Percentiles rank a stretch among this genome's conserved stretches.
Evolutionary conservation across 2,888 invertebrate genomes (phyloP).

Genomic region (Cyrtodaria siliqua): DNA sequence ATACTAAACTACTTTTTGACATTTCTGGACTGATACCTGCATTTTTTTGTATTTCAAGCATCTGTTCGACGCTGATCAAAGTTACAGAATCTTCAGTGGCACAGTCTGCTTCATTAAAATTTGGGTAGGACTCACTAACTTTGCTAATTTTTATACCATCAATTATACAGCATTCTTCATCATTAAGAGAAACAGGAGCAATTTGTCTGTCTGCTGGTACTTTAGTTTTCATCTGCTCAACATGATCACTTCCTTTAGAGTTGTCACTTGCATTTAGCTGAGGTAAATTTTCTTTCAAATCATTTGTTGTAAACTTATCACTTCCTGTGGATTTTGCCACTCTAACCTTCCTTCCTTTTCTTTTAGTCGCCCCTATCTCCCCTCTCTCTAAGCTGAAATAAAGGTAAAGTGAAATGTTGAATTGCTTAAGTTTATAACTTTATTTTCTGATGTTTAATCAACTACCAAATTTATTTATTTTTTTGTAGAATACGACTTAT

Average conservation of each 20-base stretch:
- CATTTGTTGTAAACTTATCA: too few species aligned
- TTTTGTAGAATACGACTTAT: too few species aligned
- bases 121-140: not conserved
- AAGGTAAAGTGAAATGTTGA: not conserved
- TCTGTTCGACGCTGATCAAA: constrained; percentile 19
- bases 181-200: not conserved
- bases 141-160: constrained; percentile 2
- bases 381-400: constrained; percentile 43
- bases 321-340: too few species aligned
- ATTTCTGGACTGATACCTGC: not conserved
- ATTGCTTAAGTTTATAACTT: too few species aligned
- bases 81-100: constrained; percentile 2
- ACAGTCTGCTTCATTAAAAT: not conserved
- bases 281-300: too few species aligned
- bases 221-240: too few species aligned
- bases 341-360: constrained; percentile 14
- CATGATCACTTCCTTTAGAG: not conserved
- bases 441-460: too few species aligned
- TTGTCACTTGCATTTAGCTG: too few species aligned
- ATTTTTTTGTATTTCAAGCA: constrained; percentile 12
- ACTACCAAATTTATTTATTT: too few species aligned
- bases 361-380: constrained; percentile 27
- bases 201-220: not conserved
- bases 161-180: not conserved
- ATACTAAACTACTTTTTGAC: not conserved